Evolutionary conservation across 2,113 vertebrate species (phyloP).

Genomic region (Callipepla squamata): DNA sequence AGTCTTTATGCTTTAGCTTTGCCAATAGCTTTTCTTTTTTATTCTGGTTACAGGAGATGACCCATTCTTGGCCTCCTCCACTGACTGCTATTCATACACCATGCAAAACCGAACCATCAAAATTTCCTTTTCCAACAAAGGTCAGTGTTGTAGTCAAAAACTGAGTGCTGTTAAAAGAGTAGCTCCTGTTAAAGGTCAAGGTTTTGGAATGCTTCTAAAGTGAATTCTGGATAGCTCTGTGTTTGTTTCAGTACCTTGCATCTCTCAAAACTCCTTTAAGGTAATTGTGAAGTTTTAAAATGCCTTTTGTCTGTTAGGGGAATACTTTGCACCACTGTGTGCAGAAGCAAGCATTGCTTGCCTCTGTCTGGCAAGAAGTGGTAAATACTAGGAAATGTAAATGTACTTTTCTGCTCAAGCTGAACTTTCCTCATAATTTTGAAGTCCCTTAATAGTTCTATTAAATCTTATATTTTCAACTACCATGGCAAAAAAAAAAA

Average conservation of each 20-base stretch:
- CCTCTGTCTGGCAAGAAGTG: not conserved
- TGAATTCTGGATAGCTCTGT: not conserved
- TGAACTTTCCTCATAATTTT: not conserved
- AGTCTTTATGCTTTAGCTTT: conserved; percentile 23
- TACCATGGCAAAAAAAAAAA: not conserved
- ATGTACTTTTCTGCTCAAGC: not conserved
- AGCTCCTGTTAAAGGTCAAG: not conserved
- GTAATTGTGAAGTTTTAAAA: not conserved
- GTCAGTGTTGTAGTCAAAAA: conserved; percentile 78
- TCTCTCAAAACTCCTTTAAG: not conserved
- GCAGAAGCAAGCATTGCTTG: not conserved
- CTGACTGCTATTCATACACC: conserved; percentile 98
- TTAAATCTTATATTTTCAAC: not conserved
- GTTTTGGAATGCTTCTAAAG: not conserved
- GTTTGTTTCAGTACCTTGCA: not conserved
- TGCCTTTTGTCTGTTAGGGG: not conserved
- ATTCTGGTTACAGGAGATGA: conserved; percentile 90
- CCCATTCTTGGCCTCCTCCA: conserved; percentile 97
- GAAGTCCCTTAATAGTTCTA: not conserved
- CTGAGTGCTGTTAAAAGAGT: not conserved
- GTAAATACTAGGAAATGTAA: not conserved
- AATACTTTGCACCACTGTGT: not conserved
- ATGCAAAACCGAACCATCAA: conserved; percentile 98
- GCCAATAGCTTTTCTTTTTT: not conserved
- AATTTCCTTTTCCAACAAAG: conserved; percentile 98